Conservation (phyloP, 2,888 invertebrate species). For the Erynnis tages region DNA sequence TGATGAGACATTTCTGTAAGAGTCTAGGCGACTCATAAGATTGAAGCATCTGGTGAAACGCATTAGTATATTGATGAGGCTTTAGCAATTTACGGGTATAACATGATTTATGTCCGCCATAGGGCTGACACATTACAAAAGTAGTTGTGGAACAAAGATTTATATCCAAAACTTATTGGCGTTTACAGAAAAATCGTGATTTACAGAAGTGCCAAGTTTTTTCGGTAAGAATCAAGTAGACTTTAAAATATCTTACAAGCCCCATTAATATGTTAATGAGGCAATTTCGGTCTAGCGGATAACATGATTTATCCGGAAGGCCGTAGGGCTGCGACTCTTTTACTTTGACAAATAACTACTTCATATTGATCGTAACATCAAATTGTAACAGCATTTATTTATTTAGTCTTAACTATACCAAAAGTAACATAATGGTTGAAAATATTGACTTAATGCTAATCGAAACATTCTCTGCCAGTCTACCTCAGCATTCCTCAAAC, state of each 20-base stretch:
- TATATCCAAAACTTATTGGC: too few species aligned
- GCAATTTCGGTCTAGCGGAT: constrained; percentile 70
- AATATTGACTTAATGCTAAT: too few species aligned
- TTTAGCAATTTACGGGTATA: constrained; percentile 69
- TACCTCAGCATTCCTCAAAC: too few species aligned
- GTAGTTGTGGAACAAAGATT: too few species aligned
- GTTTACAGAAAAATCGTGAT: too few species aligned
- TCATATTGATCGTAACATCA: too few species aligned
- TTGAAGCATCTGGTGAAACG: constrained; percentile 61
- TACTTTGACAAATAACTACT: too few species aligned
- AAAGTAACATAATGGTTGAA: too few species aligned
- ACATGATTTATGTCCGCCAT: constrained; percentile 71
- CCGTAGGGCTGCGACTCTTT: too few species aligned
- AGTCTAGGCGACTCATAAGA: constrained; percentile 52
- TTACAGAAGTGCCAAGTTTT: constrained; percentile 11
- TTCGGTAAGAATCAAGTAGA: constrained; percentile 41
- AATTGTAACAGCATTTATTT: too few species aligned
- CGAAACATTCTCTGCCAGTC: too few species aligned
- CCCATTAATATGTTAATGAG: constrained; percentile 82
- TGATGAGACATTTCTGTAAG: constrained; percentile 14
- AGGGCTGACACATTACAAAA: constrained; percentile 55
- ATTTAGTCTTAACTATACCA: too few species aligned
- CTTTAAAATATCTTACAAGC: constrained; percentile 59
- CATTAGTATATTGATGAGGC: constrained; percentile 82
- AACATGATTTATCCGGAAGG: constrained; percentile 81